phyloP scores from a whole-genome alignment of 1,140 invertebrate genomes.

The Drosophila fuyamai region DNA sequence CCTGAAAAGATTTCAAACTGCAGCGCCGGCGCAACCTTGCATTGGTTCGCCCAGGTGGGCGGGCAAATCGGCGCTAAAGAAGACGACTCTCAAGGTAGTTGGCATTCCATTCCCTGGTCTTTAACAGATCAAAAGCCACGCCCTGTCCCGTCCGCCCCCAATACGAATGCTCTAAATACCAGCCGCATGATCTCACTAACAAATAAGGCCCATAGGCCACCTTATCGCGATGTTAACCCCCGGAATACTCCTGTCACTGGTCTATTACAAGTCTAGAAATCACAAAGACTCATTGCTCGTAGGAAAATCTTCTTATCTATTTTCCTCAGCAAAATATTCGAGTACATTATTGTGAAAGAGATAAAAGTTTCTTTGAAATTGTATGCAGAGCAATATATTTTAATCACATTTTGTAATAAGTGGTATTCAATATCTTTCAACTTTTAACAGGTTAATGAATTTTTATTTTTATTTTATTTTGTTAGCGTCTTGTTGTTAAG shows the following conservation, averaged over 20 bases:
- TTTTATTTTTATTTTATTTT: no score
- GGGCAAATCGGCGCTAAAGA: slow-evolving; percentile 42
- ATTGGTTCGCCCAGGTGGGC: slow-evolving; percentile 72
- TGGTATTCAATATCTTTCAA: no score
- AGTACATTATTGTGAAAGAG: no score
- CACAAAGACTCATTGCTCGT: background rate
- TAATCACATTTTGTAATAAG: no score
- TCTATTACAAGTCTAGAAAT: slow-evolving; percentile 12
- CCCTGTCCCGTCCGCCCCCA: slow-evolving; percentile 1
- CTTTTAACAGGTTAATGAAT: no score
- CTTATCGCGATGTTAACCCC: slow-evolving; percentile 28
- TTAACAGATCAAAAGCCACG: slow-evolving; percentile 7
- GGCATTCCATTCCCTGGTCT: slow-evolving; percentile 36
- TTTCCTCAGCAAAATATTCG: background rate
- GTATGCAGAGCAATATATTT: no score
- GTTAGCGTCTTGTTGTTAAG: no score
- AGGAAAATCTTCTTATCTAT: background rate
- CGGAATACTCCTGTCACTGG: slow-evolving; percentile 12
- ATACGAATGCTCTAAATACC: slow-evolving; percentile 19
- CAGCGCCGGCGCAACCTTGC: slow-evolving; percentile 44
- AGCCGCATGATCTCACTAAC: slow-evolving; percentile 59
- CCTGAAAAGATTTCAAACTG: slow-evolving; percentile 26
- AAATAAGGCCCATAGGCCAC: slow-evolving; percentile 14
- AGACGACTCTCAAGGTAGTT: slow-evolving; percentile 71
- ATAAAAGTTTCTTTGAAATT: no score